These are phyloP conservation scores for Bubo blakistoni DNA, from an alignment of 2,113 vertebrate genomes.

Conservation along the genomic window DNA sequence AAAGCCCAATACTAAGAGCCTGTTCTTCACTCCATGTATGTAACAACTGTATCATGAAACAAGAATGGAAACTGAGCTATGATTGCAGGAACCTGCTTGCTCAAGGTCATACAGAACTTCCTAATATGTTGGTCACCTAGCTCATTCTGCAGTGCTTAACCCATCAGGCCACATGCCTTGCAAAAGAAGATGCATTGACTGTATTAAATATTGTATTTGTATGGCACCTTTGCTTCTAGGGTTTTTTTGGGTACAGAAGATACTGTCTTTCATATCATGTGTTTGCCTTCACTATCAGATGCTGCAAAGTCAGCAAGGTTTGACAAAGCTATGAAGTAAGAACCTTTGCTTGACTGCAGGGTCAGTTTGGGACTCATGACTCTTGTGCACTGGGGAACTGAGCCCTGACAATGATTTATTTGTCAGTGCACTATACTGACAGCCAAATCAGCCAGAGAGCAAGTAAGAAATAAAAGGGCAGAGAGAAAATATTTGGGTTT, in stretches of 20 bases:
- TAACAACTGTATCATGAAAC: background rate
- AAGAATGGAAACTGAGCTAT: background rate
- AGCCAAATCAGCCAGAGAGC: slow-evolving; percentile 31
- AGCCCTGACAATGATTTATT: slow-evolving; percentile 64
- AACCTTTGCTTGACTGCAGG: background rate
- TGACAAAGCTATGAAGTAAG: background rate
- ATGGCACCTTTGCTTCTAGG: background rate
- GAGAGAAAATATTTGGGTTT: slow-evolving; percentile 41
- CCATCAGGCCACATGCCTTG: fast-evolving
- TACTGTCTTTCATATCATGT: background rate
- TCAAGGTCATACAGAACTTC: background rate
- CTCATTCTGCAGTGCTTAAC: background rate
- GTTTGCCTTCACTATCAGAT: background rate
- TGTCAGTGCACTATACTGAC: slow-evolving; percentile 27
- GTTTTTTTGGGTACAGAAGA: background rate
- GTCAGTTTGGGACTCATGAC: background rate
- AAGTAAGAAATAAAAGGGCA: slow-evolving; percentile 52
- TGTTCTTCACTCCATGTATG: background rate
- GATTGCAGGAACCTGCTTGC: background rate
- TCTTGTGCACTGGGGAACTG: background rate
- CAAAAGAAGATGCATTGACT: fast-evolving
- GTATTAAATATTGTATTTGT: background rate
- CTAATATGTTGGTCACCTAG: background rate
- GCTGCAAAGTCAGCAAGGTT: background rate
- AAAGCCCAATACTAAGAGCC: background rate